Evolutionary conservation across 1,140 invertebrate species (phyloP).

Genomic region (Danaus melanippus): DNA sequence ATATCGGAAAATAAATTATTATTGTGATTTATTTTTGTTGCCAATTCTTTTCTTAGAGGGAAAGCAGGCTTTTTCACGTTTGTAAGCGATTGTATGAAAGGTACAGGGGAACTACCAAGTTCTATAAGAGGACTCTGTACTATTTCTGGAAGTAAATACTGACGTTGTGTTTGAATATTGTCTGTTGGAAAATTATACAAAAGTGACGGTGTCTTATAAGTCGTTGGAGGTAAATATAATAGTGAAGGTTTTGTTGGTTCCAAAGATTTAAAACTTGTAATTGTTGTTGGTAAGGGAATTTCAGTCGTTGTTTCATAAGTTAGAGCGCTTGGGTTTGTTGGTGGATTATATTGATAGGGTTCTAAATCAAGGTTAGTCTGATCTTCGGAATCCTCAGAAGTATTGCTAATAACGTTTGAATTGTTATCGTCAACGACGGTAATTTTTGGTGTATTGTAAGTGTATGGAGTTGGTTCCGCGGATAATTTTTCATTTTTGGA

Average conservation of each 20-base stretch:
- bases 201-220: conserved; percentile 33
- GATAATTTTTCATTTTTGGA: conserved; percentile 41
- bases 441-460: conserved; percentile 31
- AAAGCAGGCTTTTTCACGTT: conserved; percentile 22
- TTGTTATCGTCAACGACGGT: conserved; percentile 1
- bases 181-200: conserved; percentile 40
- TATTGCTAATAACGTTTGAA: too few species aligned
- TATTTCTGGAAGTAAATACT: conserved; percentile 39
- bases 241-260: conserved; percentile 20
- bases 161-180: conserved; percentile 27
- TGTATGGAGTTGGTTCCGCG: conserved; percentile 40
- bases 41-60: conserved; percentile 29
- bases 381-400: too few species aligned
- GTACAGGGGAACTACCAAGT: conserved; percentile 12
- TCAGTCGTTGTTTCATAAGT: conserved; percentile 10
- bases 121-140: conserved; percentile 31
- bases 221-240: conserved; percentile 36
- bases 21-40: conserved; percentile 35
- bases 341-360: conserved; percentile 32
- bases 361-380: neutral
- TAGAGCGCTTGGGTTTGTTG: conserved; percentile 19
- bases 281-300: conserved; percentile 8
- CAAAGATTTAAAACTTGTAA: conserved; percentile 21
- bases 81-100: conserved; percentile 4
- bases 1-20: conserved; percentile 55